phyloP scores from a whole-genome alignment of 2,888 invertebrate genomes.

The Andrena hattorfiana region DNA sequence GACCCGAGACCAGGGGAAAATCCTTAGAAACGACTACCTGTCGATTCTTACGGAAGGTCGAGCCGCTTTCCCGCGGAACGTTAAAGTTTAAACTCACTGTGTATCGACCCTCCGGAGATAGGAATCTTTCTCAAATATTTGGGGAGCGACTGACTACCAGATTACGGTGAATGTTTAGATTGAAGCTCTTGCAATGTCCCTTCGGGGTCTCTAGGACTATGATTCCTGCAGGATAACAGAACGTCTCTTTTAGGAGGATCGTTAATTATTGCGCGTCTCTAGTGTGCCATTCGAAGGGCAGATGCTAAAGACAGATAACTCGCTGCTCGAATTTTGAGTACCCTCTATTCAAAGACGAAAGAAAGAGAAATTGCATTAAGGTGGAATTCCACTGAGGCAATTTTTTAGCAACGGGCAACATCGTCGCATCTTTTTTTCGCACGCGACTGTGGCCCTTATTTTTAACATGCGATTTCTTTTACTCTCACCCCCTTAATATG shows the following conservation, averaged over 20 bases:
- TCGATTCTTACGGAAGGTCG: conserved; percentile 79
- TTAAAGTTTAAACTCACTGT: conserved; percentile 14
- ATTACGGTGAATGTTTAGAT: conserved; percentile 44
- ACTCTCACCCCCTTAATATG: no score
- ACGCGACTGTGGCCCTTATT: no score
- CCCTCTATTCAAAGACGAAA: background rate
- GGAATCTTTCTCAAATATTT: conserved; percentile 66
- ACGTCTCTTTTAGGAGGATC: conserved; percentile 3
- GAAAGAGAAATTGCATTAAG: background rate
- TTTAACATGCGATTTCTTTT: no score
- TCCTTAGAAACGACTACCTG: conserved; percentile 78
- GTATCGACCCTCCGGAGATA: conserved; percentile 44
- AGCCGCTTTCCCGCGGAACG: conserved; percentile 32
- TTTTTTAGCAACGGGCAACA: no score
- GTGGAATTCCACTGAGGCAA: no score
- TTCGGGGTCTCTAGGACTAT: background rate
- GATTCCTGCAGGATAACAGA: conserved; percentile 19
- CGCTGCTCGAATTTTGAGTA: background rate
- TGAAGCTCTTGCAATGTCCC: background rate
- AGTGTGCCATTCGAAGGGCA: conserved; percentile 6
- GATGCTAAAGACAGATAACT: conserved; percentile 2
- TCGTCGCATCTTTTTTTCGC: no score
- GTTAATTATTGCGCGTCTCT: conserved; percentile 29
- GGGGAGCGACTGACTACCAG: conserved; percentile 34
- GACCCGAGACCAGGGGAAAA: conserved; percentile 24